Percentiles rank a stretch among this genome's conserved stretches.
Conservation (phyloP, 2,797 vertebrate species). For the Craterocephalus amniculus region DNA sequence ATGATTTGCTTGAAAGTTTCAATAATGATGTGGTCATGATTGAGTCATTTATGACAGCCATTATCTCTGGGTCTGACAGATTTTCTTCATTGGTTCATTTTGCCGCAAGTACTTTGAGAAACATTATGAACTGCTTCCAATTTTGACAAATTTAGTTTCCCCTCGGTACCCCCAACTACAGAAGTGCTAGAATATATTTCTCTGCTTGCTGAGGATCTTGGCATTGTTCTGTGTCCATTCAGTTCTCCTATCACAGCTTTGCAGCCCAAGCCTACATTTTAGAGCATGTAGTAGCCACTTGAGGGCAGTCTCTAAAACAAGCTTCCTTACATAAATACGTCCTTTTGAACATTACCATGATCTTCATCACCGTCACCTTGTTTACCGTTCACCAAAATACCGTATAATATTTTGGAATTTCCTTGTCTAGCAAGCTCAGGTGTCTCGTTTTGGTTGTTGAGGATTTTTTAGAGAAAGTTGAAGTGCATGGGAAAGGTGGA, state of each 20-base stretch:
- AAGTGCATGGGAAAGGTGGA: slow-evolving; percentile 58
- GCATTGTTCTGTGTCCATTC: too few species aligned
- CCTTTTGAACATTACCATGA: too few species aligned
- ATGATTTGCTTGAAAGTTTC: not conserved
- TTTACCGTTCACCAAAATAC: too few species aligned
- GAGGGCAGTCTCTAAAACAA: too few species aligned
- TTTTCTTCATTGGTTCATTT: not conserved
- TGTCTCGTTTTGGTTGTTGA: slow-evolving; percentile 20
- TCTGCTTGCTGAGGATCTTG: too few species aligned
- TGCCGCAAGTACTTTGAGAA: not conserved
- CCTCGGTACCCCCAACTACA: not conserved
- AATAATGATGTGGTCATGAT: too few species aligned
- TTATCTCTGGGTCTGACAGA: slow-evolving; percentile 1
- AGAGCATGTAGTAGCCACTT: too few species aligned
- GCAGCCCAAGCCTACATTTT: too few species aligned
- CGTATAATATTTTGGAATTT: not conserved
- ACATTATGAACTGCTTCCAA: not conserved
- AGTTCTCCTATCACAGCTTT: too few species aligned
- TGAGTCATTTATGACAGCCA: not conserved
- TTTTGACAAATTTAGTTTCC: not conserved
- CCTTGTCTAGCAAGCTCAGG: not conserved
- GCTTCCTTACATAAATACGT: too few species aligned
- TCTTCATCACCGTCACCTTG: too few species aligned
- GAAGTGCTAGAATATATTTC: too few species aligned
- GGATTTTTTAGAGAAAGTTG: slow-evolving; percentile 28